Base-by-base conservation (phyloP, 2,113 vertebrate species). In the Garra rufa region DNA sequence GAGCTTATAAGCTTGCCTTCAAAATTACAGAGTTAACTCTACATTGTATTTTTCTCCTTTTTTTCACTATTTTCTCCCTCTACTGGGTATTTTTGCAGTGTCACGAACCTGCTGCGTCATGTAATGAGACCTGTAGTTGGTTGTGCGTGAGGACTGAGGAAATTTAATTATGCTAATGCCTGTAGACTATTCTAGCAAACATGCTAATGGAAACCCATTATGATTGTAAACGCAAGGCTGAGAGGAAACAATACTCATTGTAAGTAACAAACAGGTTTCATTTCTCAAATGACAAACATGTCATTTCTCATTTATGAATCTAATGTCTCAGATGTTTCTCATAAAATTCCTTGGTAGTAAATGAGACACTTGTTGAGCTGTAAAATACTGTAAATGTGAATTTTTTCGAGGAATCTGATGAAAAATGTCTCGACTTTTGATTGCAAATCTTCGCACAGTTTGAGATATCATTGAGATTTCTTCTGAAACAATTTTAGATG, bases 71-170 rank as follows among this genome's bases (percentile, higher is more conserved):
- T n/a, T n/a, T 14, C 10, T 70, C 38, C 41, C 38, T 44, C 19
- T 71, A 70, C 30, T 7, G 38, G 38, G 38, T 44, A 71, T 71
- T 71, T 13, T 41, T 19, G 0, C 38, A n/a, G 67, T 43, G 21
- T 24, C 38, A 43, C 11, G 5, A 43, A 43, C 69, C 69, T 44
- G 69, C 38, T 71, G 69, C 10, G 6, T 43, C 69, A 71, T 71
- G 21, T 71, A 71, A 71, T 44, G 38, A 71, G 38, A 71, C 10
- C 69, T 71, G 69, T 44, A 71, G 69, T 71, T 43, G 38, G 10
- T 43, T 71, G 69, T n/a, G 38, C 5, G 38, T 71, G 69, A 71
- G 69, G 69, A 14, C 69, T 3, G 11, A 44, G 38, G 38, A 44
- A 43, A 71, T 71, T 3, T 24, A 14, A 71, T 71, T 71, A 43